phyloP scores from a whole-genome alignment of 2,797 vertebrate genomes.

The Peromyscus aztecus region DNA sequence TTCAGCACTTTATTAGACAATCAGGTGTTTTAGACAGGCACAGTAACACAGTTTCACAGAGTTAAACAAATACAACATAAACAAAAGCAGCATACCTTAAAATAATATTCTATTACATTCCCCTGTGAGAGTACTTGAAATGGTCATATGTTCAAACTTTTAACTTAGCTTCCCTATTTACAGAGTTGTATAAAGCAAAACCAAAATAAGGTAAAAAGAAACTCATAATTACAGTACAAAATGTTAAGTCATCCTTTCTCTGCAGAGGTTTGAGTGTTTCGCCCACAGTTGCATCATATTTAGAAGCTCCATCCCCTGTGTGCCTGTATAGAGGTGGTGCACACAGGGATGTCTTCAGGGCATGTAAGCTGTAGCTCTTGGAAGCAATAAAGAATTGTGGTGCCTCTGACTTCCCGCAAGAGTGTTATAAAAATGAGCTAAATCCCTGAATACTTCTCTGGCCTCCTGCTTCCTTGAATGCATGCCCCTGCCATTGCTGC shows the following conservation, averaged over 20 bases:
- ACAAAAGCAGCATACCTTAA: no score
- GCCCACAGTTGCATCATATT: background rate
- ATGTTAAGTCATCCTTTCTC: background rate
- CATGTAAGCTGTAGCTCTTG: background rate
- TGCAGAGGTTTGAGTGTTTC: no score
- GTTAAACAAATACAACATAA: no score
- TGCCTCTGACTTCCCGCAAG: background rate
- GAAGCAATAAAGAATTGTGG: background rate
- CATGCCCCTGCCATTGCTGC: background rate
- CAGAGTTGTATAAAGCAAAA: background rate
- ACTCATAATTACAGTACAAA: background rate
- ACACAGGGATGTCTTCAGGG: background rate
- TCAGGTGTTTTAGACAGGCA: no score
- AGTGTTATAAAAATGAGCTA: background rate
- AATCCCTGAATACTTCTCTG: no score
- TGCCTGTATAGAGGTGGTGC: background rate
- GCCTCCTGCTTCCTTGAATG: background rate
- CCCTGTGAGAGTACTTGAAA: background rate
- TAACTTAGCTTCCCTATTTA: background rate
- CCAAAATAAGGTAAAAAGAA: background rate
- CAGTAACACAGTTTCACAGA: no score
- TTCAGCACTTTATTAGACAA: no score
- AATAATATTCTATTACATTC: no score
- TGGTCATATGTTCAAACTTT: background rate
- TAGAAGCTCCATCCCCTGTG: background rate